phyloP scores from a whole-genome alignment of 2,888 invertebrate genomes.

The Sinotaia quadrata region DNA sequence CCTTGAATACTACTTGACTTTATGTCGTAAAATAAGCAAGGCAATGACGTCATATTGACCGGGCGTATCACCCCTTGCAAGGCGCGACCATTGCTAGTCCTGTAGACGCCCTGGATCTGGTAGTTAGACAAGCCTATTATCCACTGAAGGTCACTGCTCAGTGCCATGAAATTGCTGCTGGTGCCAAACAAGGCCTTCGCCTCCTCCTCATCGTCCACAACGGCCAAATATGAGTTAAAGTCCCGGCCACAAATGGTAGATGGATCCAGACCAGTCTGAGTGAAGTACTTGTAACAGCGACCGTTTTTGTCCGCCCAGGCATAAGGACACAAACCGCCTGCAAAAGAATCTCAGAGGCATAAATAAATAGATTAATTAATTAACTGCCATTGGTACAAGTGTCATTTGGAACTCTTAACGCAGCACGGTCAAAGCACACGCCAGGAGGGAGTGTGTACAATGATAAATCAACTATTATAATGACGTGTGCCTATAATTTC shows the following conservation, averaged over 20 bases:
- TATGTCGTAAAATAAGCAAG: not conserved
- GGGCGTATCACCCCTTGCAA: not conserved
- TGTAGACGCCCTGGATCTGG: not conserved
- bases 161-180: not conserved
- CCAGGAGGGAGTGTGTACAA: too few species aligned
- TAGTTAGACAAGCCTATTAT: slow-evolving; percentile 3
- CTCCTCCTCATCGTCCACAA: not conserved
- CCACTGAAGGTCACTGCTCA: not conserved
- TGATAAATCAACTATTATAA: too few species aligned
- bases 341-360: too few species aligned
- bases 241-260: not conserved
- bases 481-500: too few species aligned
- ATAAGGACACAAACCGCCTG: not conserved
- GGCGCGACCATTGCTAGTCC: slow-evolving; percentile 3
- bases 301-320: not conserved
- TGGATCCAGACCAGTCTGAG: not conserved
- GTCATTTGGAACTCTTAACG: too few species aligned
- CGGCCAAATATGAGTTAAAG: not conserved
- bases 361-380: too few species aligned
- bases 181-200: not conserved
- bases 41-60: too few species aligned
- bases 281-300: not conserved
- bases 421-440: too few species aligned
- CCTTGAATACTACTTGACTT: not conserved
- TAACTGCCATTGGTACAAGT: too few species aligned